These are phyloP conservation scores for Accipiter cooperii DNA, from an alignment of 2,113 vertebrate species.

Conservation along the genomic window DNA sequence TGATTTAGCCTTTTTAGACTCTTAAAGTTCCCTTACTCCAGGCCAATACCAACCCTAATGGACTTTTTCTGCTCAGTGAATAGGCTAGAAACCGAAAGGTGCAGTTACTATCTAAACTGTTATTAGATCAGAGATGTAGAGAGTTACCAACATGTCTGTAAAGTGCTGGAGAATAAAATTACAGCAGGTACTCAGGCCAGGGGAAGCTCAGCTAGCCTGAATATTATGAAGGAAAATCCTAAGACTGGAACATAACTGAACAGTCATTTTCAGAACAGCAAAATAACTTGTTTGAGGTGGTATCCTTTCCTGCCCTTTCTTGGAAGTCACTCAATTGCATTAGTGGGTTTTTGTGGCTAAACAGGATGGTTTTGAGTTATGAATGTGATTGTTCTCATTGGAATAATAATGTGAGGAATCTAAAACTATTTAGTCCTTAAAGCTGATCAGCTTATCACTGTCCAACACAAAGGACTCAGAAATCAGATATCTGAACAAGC, in stretches of 20 bases:
- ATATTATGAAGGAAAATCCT: background rate
- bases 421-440: background rate
- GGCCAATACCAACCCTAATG: background rate
- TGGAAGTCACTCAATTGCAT: background rate
- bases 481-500: background rate
- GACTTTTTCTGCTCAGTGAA: background rate
- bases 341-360: background rate
- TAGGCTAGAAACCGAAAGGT: background rate
- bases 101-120: background rate
- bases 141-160: background rate
- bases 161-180: background rate
- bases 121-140: background rate
- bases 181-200: background rate
- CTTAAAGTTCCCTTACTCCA: background rate
- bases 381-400: background rate
- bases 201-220: background rate
- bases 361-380: background rate
- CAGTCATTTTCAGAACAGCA: background rate
- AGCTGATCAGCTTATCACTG: slow-evolving; percentile 10
- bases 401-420: background rate
- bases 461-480: background rate
- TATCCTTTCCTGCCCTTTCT: background rate
- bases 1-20: background rate
- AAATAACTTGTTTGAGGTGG: background rate
- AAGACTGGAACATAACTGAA: background rate